Conservation (phyloP, 2,888 invertebrate genomes). For the Tanypteryx hageni region DNA sequence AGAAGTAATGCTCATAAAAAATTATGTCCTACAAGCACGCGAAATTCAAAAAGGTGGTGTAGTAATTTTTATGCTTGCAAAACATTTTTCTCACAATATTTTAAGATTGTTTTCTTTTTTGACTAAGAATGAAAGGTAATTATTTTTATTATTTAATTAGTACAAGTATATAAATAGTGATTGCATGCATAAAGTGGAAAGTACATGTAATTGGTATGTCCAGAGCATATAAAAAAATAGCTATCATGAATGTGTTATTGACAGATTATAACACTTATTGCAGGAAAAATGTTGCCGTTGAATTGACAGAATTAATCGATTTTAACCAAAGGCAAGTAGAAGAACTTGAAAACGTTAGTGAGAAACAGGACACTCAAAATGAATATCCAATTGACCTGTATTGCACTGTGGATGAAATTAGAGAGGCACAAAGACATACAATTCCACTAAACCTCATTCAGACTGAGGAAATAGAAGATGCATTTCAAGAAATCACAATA, state of each 20-base stretch:
- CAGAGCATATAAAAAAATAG: neutral
- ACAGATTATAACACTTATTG: conserved; percentile 39
- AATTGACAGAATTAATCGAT: conserved; percentile 78
- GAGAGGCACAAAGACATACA: conserved; percentile 73
- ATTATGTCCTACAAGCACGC: too few species aligned
- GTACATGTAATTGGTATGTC: too few species aligned
- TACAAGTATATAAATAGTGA: too few species aligned
- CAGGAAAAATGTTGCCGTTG: conserved; percentile 78
- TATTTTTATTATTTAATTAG: too few species aligned
- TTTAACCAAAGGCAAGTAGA: conserved; percentile 73
- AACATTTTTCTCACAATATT: too few species aligned
- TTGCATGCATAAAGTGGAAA: too few species aligned
- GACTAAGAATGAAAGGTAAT: too few species aligned
- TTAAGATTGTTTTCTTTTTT: too few species aligned
- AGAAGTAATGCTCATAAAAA: too few species aligned
- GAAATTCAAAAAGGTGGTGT: too few species aligned
- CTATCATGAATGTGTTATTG: neutral
- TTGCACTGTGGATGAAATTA: conserved; percentile 82
- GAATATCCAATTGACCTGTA: conserved; percentile 82
- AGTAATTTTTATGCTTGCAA: too few species aligned
- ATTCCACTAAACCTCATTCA: conserved; percentile 38
- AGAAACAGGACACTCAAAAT: conserved; percentile 72
- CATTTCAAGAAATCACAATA: conserved; percentile 69
- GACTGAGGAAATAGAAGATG: conserved; percentile 73
- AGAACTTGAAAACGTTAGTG: conserved; percentile 70